Conservation (phyloP, 2,888 invertebrate species). For the Pristionchus exspectatus region DNA sequence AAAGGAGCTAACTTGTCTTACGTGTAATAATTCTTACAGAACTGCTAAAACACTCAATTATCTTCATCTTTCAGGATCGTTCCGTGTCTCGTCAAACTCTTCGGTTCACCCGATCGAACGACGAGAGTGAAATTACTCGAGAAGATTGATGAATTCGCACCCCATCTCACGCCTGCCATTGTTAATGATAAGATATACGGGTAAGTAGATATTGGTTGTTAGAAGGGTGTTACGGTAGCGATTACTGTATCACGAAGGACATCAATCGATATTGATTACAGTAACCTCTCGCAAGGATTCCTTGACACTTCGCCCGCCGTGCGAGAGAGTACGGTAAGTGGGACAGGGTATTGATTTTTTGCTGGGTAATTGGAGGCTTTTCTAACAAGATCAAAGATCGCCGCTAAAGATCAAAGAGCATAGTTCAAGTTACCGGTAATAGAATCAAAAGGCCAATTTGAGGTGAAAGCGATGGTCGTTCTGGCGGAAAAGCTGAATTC, state of each 20-base stretch:
- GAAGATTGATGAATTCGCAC: constrained; percentile 90
- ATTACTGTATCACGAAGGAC: background rate
- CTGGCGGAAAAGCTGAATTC: constrained; percentile 96
- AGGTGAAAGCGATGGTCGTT: constrained; percentile 91
- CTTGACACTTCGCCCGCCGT: constrained; percentile 97
- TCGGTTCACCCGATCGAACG: constrained; percentile 94
- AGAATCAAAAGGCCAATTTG: background rate
- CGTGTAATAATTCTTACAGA: background rate
- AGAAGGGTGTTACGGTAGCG: background rate
- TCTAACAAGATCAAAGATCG: no score
- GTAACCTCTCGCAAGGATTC: constrained; percentile 90
- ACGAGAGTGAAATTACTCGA: constrained; percentile 94
- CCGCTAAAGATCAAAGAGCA: background rate
- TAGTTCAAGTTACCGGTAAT: background rate
- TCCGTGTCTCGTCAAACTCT: constrained; percentile 96
- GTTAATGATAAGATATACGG: constrained; percentile 91
- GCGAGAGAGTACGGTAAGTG: constrained; percentile 91
- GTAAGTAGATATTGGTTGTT: constrained; percentile 63
- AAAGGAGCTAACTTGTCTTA: background rate
- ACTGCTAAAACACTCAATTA: background rate
- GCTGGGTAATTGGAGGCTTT: background rate
- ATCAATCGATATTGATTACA: constrained; percentile 58
- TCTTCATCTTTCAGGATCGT: constrained; percentile 83
- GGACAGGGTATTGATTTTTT: background rate
- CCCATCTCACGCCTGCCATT: constrained; percentile 83